A percentile compares a stretch with the other conserved stretches of the same genome.
Conservation (phyloP, 2,113 vertebrate species). For the Serinus canaria region DNA sequence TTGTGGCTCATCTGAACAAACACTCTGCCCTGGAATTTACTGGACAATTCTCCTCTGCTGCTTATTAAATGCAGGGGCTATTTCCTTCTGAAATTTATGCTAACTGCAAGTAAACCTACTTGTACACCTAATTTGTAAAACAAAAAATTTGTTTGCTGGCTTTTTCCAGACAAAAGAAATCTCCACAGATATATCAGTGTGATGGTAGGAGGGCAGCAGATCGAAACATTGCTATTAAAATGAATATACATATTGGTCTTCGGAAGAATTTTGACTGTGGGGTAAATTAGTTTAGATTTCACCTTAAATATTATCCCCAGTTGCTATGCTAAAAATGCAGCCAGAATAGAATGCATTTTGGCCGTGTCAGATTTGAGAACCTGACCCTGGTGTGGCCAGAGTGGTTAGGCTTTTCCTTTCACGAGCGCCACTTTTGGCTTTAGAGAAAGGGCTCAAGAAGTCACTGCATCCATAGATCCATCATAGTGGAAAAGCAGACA, state of each 20-base stretch:
- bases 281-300: slow-evolving; percentile 65
- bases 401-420: slow-evolving; percentile 23
- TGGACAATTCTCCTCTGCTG: background rate
- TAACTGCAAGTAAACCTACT: slow-evolving; percentile 28
- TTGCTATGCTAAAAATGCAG: slow-evolving; percentile 50
- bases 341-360: background rate
- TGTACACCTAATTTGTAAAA: background rate
- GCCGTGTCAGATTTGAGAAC: slow-evolving; percentile 6
- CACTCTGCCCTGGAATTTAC: background rate
- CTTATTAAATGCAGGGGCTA: background rate
- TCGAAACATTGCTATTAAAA: slow-evolving; percentile 33
- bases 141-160: background rate
- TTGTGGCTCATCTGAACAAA: background rate
- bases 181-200: slow-evolving; percentile 23
- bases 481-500: background rate
- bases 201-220: background rate
- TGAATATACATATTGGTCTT: slow-evolving; percentile 20
- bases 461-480: background rate
- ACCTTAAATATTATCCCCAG: slow-evolving; percentile 24
- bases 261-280: slow-evolving; percentile 45
- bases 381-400: background rate
- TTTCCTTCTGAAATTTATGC: background rate
- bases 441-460: slow-evolving; percentile 21
- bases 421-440: background rate
- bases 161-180: background rate